Evolutionary conservation across 2,888 invertebrate genomes (phyloP).

Genomic region (Volucella zonaria): DNA sequence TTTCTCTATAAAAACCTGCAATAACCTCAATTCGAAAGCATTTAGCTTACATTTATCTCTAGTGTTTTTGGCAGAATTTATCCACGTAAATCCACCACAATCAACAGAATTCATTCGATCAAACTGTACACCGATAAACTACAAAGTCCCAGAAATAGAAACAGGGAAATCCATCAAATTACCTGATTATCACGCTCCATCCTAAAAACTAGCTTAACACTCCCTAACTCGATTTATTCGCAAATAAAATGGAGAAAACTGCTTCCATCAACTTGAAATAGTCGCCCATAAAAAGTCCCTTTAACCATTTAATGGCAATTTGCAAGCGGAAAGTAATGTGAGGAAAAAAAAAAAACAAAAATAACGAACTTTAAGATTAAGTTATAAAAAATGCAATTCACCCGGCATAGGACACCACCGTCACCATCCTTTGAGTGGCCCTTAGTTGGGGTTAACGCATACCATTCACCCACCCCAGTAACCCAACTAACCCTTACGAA

Average conservation of each 20-base stretch:
- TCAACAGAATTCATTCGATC: background rate
- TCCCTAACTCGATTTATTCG: conserved; percentile 38
- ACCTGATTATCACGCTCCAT: conserved; percentile 40
- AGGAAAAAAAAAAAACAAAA: conserved; percentile 12
- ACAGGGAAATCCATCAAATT: conserved; percentile 31
- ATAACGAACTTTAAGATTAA: conserved; percentile 37
- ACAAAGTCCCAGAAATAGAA: background rate
- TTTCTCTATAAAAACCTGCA: too few relatives aligned
- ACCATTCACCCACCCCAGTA: conserved; percentile 6
- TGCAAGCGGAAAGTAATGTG: conserved; percentile 39
- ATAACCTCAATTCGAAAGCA: too few relatives aligned
- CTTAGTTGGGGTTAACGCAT: too few relatives aligned
- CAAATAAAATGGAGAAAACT: conserved; percentile 48
- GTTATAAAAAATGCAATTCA: conserved; percentile 58
- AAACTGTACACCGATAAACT: background rate
- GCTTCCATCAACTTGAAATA: conserved; percentile 54
- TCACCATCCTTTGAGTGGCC: too few relatives aligned
- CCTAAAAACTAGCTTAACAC: conserved; percentile 35
- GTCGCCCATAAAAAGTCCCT: conserved; percentile 40
- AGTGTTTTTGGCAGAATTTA: too few relatives aligned
- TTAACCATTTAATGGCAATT: conserved; percentile 65
- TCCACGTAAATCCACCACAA: too few relatives aligned
- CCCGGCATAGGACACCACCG: too few relatives aligned
- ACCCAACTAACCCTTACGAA: conserved; percentile 19
- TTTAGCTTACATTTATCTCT: too few relatives aligned